Base-by-base conservation (phyloP, 2,888 invertebrate species). In the Drosophila buzzatii region DNA sequence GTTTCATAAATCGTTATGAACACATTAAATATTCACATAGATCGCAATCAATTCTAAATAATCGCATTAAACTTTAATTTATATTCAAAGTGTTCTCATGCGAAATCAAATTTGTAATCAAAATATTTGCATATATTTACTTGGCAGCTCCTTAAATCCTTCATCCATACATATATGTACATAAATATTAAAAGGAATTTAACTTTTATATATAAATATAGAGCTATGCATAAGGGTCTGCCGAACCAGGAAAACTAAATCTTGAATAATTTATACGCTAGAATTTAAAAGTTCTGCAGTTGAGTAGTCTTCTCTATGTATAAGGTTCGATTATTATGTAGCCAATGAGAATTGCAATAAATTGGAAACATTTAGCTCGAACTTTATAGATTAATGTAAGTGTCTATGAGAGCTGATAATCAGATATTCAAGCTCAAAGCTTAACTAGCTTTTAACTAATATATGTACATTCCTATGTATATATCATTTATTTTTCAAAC, bases 1-100 rank as follows among this genome's bases (percentile, higher is more conserved):
- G 35, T 52, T 64, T 51, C 67, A 75, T 51, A 67, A 79, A 61
- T 51, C 79, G 77, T 75, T 79, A 61, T 18, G n/a, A 47, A 57
- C 59, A 6, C 65, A 79, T 78, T 78, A 78, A 71, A 69, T 65
- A 61, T 16, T 23, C 45, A 44, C 27, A 41, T 23, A 20, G 35
- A 60, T 35, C 35, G 64, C 7, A 12, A 23, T 18, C 53, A 44
- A 47, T 57, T 57, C 57, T 23, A 12, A 53, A 61, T 35, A 47
- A 44, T 61, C 33, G 42, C 27, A 49, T 39, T 47, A 14, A 41
- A 47, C 23, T 47, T 27, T 16, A 16, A 16, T 23, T 8, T 8
- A 23, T 12, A 14, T 4, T 31, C 31, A n/a, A 41, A 41, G 1
- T 14, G 10, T 14, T 12, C 20, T 56, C n/a, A n/a, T 37, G 18